These are phyloP conservation scores for Apodemia duryi DNA, from an alignment of 2,888 invertebrate species.

Conservation along the genomic window DNA sequence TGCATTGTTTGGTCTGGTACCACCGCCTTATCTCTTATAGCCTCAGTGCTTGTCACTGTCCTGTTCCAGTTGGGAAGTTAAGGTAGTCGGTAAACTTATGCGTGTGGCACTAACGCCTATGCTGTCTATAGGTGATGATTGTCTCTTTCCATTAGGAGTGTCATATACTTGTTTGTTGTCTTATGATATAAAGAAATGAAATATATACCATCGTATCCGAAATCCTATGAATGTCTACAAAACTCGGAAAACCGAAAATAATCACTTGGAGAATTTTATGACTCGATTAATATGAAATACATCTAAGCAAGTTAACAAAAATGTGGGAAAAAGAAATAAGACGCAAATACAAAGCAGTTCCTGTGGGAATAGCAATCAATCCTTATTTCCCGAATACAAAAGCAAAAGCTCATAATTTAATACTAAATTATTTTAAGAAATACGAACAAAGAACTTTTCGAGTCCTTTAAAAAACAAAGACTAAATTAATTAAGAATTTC, in stretches of 20 bases:
- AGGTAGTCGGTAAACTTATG: no score
- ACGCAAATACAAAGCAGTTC: neutral
- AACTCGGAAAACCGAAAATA: neutral
- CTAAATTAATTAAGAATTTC: conserved; percentile 14
- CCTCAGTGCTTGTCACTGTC: no score
- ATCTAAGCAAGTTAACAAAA: neutral
- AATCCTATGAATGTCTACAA: no score
- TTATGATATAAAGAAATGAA: no score
- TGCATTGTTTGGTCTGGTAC: no score
- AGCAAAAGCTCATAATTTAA: conserved; percentile 7
- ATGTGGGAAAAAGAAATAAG: conserved; percentile 3
- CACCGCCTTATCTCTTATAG: no score
- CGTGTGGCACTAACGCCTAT: no score
- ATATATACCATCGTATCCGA: no score
- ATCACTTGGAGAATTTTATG: neutral
- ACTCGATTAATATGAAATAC: neutral
- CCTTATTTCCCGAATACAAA: conserved; percentile 5
- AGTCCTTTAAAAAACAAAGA: conserved; percentile 12
- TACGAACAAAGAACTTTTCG: neutral
- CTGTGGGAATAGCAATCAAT: conserved; percentile 9
- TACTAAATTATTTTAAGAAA: conserved; percentile 13
- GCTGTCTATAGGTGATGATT: no score
- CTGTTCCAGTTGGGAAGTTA: no score
- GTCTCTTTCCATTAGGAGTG: no score
- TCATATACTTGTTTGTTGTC: no score